Evolutionary conservation across 2,888 invertebrate species (phyloP).

Genomic region (Drosophila peninsularis): DNA sequence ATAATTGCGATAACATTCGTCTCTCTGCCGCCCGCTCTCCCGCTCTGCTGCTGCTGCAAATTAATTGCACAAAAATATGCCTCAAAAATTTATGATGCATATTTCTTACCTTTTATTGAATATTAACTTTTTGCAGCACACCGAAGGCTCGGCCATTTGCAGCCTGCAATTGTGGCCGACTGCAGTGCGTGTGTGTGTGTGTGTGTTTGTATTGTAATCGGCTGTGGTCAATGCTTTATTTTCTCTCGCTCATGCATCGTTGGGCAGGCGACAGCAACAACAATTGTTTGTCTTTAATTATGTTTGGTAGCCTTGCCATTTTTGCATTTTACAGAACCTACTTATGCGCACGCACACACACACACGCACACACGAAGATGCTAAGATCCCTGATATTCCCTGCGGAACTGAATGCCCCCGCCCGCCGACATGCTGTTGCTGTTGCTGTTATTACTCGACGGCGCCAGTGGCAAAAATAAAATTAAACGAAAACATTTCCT

Average conservation of each 20-base stretch:
- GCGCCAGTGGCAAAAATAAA: slow-evolving; percentile 78
- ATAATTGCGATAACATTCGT: slow-evolving; percentile 59
- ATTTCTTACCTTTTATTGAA: slow-evolving; percentile 41
- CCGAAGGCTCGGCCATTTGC: slow-evolving; percentile 2
- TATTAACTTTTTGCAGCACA: slow-evolving; percentile 39
- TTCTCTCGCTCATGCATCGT: slow-evolving; percentile 62
- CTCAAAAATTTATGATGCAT: slow-evolving; percentile 41
- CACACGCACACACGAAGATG: slow-evolving; percentile 17
- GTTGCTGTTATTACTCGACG: slow-evolving; percentile 68
- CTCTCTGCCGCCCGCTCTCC: too few relatives aligned
- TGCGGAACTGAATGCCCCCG: slow-evolving; percentile 14
- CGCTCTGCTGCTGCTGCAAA: slow-evolving; percentile 21
- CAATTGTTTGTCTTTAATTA: slow-evolving; percentile 80
- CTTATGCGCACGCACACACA: slow-evolving; percentile 52
- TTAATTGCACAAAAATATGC: slow-evolving; percentile 73
- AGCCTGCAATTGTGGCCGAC: slow-evolving; percentile 14
- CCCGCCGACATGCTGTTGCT: slow-evolving; percentile 35
- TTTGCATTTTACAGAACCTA: slow-evolving; percentile 62
- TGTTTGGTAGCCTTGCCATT: slow-evolving; percentile 73
- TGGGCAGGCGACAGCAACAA: slow-evolving; percentile 46
- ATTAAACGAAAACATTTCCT: slow-evolving; percentile 82
- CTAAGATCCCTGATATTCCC: slow-evolving; percentile 31
- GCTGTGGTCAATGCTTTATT: slow-evolving; percentile 60
- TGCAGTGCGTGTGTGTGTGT: slow-evolving; percentile 21
- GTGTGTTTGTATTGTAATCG: slow-evolving; percentile 24